Conservation (phyloP, 1,140 invertebrate species). For the Leptinotarsa defecta region DNA sequence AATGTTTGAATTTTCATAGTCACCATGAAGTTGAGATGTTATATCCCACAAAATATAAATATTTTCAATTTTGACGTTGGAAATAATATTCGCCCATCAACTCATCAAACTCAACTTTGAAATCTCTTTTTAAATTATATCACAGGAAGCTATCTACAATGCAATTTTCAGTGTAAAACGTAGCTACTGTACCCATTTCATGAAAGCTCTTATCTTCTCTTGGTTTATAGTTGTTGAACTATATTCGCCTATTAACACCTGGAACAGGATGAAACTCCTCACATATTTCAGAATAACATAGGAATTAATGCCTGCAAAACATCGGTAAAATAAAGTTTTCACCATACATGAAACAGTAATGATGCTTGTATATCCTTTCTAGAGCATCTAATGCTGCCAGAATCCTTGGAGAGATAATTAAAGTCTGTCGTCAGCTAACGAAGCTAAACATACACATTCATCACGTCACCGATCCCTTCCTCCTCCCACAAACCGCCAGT, state of each 20-base stretch:
- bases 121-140: no score
- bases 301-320: slow-evolving; percentile 41
- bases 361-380: slow-evolving; percentile 37
- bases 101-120: no score
- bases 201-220: slow-evolving; percentile 26
- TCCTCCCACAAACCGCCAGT: slow-evolving; percentile 25
- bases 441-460: slow-evolving; percentile 51
- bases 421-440: slow-evolving; percentile 52
- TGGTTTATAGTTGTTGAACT: slow-evolving; percentile 32
- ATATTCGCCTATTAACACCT: slow-evolving; percentile 25
- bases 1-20: no score
- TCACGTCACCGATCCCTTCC: slow-evolving; percentile 38
- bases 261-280: slow-evolving; percentile 31
- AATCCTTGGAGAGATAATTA: slow-evolving; percentile 54
- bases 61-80: no score
- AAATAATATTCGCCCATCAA: no score
- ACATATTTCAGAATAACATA: slow-evolving; percentile 30
- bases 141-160: no score
- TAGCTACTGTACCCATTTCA: background rate
- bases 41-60: no score
- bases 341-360: slow-evolving; percentile 37
- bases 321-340: slow-evolving; percentile 37
- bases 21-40: no score
- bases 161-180: no score
- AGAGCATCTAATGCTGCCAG: slow-evolving; percentile 48